Conservation (phyloP, 2,888 invertebrate genomes). For the Linnaemya vulpina region DNA sequence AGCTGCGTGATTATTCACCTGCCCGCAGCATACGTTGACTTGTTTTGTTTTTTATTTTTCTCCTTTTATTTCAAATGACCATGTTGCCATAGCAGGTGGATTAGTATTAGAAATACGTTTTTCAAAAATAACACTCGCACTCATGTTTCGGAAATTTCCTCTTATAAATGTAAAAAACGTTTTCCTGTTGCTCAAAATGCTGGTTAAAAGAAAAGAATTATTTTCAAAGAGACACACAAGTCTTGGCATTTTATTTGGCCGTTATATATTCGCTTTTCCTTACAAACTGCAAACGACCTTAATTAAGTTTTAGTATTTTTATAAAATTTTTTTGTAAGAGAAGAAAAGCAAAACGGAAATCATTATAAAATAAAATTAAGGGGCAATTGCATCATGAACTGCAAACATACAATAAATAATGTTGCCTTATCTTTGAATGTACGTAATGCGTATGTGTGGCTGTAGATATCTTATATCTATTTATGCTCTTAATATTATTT, state of each 20-base stretch:
- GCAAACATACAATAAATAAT: conserved; percentile 41
- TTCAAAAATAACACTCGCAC: conserved; percentile 15
- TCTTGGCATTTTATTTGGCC: conserved; percentile 37
- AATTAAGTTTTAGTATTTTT: conserved; percentile 46
- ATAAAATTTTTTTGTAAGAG: conserved; percentile 18
- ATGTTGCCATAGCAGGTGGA: conserved; percentile 66
- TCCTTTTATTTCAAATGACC: conserved; percentile 19
- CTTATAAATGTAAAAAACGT: conserved; percentile 35
- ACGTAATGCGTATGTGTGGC: not conserved
- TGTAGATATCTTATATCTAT: too few relatives aligned
- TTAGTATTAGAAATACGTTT: conserved; percentile 50
- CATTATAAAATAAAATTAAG: conserved; percentile 42
- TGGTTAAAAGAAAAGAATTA: conserved; percentile 35
- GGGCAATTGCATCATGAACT: conserved; percentile 37
- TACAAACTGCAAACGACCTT: conserved; percentile 36
- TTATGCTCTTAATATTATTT: conserved; percentile 15
- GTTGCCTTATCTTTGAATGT: conserved; percentile 45
- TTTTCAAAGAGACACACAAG: conserved; percentile 31
- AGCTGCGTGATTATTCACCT: conserved; percentile 68
- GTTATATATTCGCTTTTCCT: conserved; percentile 46
- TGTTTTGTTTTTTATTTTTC: conserved; percentile 1
- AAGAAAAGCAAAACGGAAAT: conserved; percentile 55
- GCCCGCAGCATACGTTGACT: conserved; percentile 65
- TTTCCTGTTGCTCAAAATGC: conserved; percentile 60
- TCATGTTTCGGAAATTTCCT: conserved; percentile 32